Evolutionary conservation across 2,888 invertebrate genomes (phyloP).

Genomic region (Loripinus fragilis): DNA sequence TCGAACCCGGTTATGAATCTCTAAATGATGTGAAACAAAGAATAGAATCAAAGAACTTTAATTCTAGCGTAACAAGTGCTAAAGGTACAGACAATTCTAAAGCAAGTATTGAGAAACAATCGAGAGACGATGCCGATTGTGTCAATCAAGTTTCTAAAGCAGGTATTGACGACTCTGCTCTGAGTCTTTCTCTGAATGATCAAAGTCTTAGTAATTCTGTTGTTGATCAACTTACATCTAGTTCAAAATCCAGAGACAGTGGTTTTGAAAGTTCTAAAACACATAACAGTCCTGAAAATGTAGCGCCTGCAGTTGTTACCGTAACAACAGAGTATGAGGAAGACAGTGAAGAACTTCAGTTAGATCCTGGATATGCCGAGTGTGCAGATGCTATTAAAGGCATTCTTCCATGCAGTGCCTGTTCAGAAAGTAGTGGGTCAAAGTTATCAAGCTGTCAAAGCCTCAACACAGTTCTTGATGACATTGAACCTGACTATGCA

Average conservation of each 20-base stretch:
- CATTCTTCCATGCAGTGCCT: conserved; percentile 39
- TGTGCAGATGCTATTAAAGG: conserved; percentile 63
- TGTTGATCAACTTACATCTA: conserved; percentile 24
- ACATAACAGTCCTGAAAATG: conserved; percentile 30
- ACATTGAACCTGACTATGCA: conserved; percentile 57
- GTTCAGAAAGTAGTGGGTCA: conserved; percentile 55
- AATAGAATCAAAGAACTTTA: conserved; percentile 26
- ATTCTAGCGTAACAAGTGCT: background rate
- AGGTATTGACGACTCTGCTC: conserved; percentile 47
- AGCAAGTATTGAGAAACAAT: background rate
- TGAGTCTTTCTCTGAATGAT: conserved; percentile 30
- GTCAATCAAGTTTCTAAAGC: background rate
- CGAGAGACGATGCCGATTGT: background rate
- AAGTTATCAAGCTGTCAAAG: conserved; percentile 60
- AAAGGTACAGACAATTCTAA: background rate
- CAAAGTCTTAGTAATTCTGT: conserved; percentile 18
- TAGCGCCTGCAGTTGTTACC: background rate
- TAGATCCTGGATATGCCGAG: conserved; percentile 58
- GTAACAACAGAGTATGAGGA: conserved; percentile 1
- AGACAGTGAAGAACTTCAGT: conserved; percentile 42
- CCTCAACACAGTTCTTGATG: conserved; percentile 49
- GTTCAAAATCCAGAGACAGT: conserved; percentile 31
- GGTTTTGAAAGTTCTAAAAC: conserved; percentile 48
- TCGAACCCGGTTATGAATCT: conserved; percentile 57
- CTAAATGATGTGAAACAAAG: conserved; percentile 56